Evolutionary conservation across 2,113 vertebrate species (phyloP), one percentile per base, ranked within the genome.

Genomic region (Ailurus styani): DNA sequence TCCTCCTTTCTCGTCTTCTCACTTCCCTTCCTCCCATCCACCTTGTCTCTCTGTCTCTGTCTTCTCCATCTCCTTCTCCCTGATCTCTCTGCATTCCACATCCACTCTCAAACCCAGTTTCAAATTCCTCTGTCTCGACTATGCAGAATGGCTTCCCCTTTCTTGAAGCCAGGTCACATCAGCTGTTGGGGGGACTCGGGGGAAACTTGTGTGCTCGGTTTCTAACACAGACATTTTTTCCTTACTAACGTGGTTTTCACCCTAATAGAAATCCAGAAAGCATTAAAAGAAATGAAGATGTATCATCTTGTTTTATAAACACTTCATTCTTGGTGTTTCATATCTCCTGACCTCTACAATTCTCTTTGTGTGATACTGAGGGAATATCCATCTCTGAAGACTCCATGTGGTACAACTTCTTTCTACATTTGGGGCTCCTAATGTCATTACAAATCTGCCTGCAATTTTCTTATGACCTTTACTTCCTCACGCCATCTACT

Each of bases 11-110:
- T 42, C 23, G 25, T 52, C 17, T 25, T 17, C 21, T 5, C 10
- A 42, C 7, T 0, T 18, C 12, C 40, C 25, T 4, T n/a, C 11
- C 34, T 23, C 1, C 60, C 14, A 17, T 52, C 13, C n/a, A n/a
- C 9, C 6, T 18, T 52, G 1, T 72, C 23, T 31, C 83, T 25
- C 7, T 54, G 7, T 15, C 2, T 50, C 50, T 40, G 9, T 57
- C 40, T 73, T 29, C 11, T 82, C 10, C 9, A 5, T 45, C 4
- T 25, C 14, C 3, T 55, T 64, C 42, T 70, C 27, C 14, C 8
- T 62, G 34, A 55, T 29, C 42, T 73, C 25, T 83, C 37, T 75
- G 9, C 15, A 6, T 8, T 68, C 12, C 10, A 84, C 52, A 85
- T 50, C 7, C 3, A 34, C 21, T 29, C 29, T 77, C 40, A 70